These are phyloP conservation scores for Centroberyx gerrardi DNA, from an alignment of 2,797 vertebrate genomes.

Conservation along the genomic window DNA sequence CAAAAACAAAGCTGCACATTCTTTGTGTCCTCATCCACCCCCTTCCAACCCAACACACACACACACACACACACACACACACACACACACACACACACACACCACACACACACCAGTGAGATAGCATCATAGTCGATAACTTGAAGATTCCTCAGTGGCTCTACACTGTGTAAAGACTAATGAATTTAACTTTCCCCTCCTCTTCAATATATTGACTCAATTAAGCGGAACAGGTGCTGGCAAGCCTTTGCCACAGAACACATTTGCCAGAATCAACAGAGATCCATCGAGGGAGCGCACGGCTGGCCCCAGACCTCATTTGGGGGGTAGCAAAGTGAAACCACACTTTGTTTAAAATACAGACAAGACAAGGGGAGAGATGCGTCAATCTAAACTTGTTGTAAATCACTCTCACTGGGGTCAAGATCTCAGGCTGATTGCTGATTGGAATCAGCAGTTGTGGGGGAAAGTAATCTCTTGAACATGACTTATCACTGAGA, in stretches of 20 bases:
- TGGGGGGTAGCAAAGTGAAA: constrained; percentile 26
- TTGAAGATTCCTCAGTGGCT: constrained; percentile 37
- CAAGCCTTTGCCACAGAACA: constrained; percentile 41
- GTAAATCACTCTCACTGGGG: constrained; percentile 18
- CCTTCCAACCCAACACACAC: not conserved
- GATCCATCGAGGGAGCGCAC: constrained; percentile 11
- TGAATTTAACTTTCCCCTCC: constrained; percentile 39
- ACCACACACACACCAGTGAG: not conserved
- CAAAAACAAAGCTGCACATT: not conserved
- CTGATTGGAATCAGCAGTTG: constrained; percentile 53
- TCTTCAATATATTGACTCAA: constrained; percentile 55
- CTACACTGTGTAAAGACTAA: constrained; percentile 46
- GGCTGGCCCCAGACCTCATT: constrained; percentile 46
- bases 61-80: not conserved
- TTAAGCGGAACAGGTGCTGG: constrained; percentile 60
- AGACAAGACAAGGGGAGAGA: constrained; percentile 13
- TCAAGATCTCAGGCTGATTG: constrained; percentile 21
- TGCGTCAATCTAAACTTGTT: not conserved
- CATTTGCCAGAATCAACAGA: constrained; percentile 58
- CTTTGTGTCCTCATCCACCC: not conserved
- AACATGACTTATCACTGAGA: constrained; percentile 10
- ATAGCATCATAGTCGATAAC: constrained; percentile 24
- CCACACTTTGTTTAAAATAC: constrained; percentile 47
- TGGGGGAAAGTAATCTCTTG: constrained; percentile 32
- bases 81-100: not conserved